phyloP scores from a whole-genome alignment of 1,140 invertebrate genomes.

The Bombus consobrinus region DNA sequence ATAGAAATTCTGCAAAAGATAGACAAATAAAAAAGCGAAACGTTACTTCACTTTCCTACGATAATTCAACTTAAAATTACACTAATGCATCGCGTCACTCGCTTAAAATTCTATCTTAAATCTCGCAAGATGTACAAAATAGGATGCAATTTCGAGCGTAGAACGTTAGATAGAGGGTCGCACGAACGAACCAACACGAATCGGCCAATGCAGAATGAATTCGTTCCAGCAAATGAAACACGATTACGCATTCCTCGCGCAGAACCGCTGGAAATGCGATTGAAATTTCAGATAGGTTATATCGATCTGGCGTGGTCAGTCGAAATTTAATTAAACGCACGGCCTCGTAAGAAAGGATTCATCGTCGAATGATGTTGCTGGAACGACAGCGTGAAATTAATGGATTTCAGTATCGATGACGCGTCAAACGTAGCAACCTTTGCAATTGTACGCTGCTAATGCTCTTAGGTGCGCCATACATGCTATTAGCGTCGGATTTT shows the following conservation, averaged over 20 bases:
- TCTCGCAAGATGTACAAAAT: not conserved
- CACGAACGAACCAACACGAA: not conserved
- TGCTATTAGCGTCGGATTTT: not conserved
- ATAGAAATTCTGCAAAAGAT: not conserved
- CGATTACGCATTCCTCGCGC: slow-evolving; percentile 15
- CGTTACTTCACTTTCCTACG: not conserved
- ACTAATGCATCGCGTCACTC: not conserved
- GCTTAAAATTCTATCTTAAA: not conserved
- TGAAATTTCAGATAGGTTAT: slow-evolving; percentile 13
- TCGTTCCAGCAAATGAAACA: slow-evolving; percentile 11
- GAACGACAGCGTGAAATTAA: slow-evolving; percentile 17
- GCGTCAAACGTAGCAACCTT: not conserved
- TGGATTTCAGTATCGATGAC: not conserved
- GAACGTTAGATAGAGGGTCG: not conserved
- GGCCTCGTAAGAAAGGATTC: slow-evolving; percentile 2
- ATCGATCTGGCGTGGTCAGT: not conserved
- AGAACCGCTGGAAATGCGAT: slow-evolving; percentile 5
- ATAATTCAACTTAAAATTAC: not conserved
- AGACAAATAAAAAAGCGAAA: not conserved
- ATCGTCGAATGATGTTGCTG: not conserved
- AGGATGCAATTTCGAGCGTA: not conserved
- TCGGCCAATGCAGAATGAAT: not conserved
- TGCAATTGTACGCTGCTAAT: not conserved
- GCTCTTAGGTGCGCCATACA: not conserved
- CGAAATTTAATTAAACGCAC: slow-evolving; percentile 20